Conservation (phyloP, 2,113 vertebrate species). For the Pyxicephalus adspersus region DNA sequence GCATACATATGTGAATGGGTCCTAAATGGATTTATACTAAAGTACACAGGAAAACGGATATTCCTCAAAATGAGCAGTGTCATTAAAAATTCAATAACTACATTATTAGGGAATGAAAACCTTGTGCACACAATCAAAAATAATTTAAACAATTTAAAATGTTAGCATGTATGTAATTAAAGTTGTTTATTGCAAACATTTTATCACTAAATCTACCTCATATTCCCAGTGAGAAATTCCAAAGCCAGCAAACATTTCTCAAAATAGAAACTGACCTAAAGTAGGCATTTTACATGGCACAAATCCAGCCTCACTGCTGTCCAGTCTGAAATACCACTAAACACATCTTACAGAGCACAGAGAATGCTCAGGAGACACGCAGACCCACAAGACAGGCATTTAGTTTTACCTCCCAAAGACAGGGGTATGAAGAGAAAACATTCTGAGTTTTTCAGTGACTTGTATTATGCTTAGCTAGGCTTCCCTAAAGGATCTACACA, state of each 20-base stretch:
- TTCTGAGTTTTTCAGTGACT: not conserved
- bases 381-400: slow-evolving; percentile 16
- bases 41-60: too few species aligned
- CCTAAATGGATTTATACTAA: too few species aligned
- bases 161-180: not conserved
- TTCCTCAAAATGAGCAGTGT: too few species aligned
- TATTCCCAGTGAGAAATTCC: slow-evolving; percentile 26
- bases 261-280: slow-evolving; percentile 35
- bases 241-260: slow-evolving; percentile 19
- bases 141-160: too few species aligned
- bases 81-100: too few species aligned
- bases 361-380: slow-evolving; percentile 12
- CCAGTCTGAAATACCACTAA: slow-evolving; percentile 29
- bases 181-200: not conserved
- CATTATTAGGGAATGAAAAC: too few species aligned
- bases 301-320: slow-evolving; percentile 24
- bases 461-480: not conserved
- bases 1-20: too few species aligned
- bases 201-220: not conserved
- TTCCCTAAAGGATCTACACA: not conserved
- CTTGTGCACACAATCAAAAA: too few species aligned
- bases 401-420: slow-evolving; percentile 40
- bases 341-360: slow-evolving; percentile 10
- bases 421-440: not conserved
- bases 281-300: slow-evolving; percentile 35